A percentile compares a stretch with the other conserved stretches of the same genome.
phyloP scores from a whole-genome alignment of 2,888 invertebrate species.

The Erynnis tages region DNA sequence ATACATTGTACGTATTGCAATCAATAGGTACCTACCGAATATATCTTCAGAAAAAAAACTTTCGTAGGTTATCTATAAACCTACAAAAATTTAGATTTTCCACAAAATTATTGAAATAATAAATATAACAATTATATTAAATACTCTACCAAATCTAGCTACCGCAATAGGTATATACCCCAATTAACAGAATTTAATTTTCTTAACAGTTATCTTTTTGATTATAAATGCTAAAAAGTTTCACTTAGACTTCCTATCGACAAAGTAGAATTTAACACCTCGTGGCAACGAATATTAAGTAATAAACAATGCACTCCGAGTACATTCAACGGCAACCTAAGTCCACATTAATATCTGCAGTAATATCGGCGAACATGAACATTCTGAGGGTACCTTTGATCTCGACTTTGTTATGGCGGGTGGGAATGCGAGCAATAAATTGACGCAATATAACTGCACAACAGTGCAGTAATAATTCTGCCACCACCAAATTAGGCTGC shows the following conservation, averaged over 20 bases:
- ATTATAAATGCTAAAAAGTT: background rate
- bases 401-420: slow-evolving; percentile 45
- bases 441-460: slow-evolving; percentile 48
- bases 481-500: slow-evolving; percentile 42
- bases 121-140: too few species aligned
- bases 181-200: too few species aligned
- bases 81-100: too few species aligned
- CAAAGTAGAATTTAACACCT: background rate
- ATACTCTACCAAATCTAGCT: too few species aligned
- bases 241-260: background rate
- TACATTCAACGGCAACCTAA: slow-evolving; percentile 28
- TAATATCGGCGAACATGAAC: slow-evolving; percentile 37
- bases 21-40: too few species aligned
- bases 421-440: slow-evolving; percentile 47
- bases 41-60: too few species aligned
- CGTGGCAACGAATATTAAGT: slow-evolving; percentile 13
- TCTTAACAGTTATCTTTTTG: too few species aligned
- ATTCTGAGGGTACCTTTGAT: slow-evolving; percentile 52
- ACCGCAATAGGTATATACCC: too few species aligned
- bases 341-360: slow-evolving; percentile 34
- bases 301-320: slow-evolving; percentile 24
- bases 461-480: slow-evolving; percentile 49
- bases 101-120: too few species aligned
- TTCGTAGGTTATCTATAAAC: too few species aligned
- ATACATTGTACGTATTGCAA: too few species aligned